Conservation (phyloP, 1,140 invertebrate species). For the Drosophila suzukii region DNA sequence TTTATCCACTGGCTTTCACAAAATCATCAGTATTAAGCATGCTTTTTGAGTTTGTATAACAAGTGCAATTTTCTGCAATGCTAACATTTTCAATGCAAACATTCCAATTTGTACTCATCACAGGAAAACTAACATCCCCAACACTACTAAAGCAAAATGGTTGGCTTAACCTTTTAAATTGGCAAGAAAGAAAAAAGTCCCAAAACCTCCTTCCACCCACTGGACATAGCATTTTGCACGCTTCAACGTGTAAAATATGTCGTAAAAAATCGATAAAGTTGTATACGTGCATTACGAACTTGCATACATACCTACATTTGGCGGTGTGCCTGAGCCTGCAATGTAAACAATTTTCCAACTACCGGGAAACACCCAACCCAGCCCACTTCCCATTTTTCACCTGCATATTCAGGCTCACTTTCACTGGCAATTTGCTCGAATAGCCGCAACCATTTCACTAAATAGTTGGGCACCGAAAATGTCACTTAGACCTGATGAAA, state of each 20-base stretch:
- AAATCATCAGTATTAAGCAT: neutral
- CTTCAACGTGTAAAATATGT: slow-evolving; percentile 62
- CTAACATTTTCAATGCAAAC: slow-evolving; percentile 42
- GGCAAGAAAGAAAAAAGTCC: slow-evolving; percentile 13
- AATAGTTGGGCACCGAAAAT: slow-evolving; percentile 40
- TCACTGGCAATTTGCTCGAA: slow-evolving; percentile 67
- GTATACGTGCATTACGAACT: slow-evolving; percentile 41
- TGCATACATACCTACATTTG: neutral
- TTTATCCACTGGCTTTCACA: neutral
- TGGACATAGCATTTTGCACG: slow-evolving; percentile 53
- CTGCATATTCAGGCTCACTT: slow-evolving; percentile 41
- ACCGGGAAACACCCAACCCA: neutral
- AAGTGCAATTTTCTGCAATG: slow-evolving; percentile 45
- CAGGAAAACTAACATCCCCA: neutral
- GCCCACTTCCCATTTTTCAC: slow-evolving; percentile 1
- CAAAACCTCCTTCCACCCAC: neutral
- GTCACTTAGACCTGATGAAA: slow-evolving; percentile 61
- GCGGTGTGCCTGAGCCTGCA: slow-evolving; percentile 28
- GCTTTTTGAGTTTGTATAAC: slow-evolving; percentile 19
- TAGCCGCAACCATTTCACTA: slow-evolving; percentile 57
- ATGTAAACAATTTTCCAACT: slow-evolving; percentile 65
- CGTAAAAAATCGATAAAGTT: slow-evolving; percentile 76
- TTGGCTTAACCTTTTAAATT: slow-evolving; percentile 53
- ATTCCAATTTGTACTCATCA: slow-evolving; percentile 22
- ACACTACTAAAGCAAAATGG: slow-evolving; percentile 7